Conservation (phyloP, 1,140 invertebrate species). For the Bombus breviceps region DNA sequence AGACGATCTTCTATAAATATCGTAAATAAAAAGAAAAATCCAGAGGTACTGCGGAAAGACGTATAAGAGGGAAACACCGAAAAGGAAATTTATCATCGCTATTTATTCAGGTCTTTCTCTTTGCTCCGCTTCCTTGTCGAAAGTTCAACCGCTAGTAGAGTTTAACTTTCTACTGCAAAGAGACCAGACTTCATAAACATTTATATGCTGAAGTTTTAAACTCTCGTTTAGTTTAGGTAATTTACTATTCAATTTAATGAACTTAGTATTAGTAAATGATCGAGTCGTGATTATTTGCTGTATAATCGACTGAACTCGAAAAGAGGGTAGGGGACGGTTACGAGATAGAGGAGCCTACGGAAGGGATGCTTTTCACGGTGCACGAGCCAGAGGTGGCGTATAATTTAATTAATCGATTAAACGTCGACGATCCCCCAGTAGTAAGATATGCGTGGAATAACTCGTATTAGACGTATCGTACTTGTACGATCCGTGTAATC, state of each 20-base stretch:
- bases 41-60: neutral
- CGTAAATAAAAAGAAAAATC: too few relatives aligned
- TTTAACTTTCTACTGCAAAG: neutral
- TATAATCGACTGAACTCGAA: neutral
- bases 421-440: constrained; percentile 10
- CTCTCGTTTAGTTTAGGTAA: neutral
- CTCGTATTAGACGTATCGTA: constrained; percentile 54
- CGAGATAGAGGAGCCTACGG: too few relatives aligned
- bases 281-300: neutral
- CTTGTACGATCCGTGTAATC: constrained; percentile 55
- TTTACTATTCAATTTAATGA: neutral
- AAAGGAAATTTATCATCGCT: neutral
- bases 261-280: neutral
- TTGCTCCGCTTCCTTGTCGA: neutral
- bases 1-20: too few relatives aligned
- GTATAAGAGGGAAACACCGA: neutral
- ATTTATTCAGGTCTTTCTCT: neutral
- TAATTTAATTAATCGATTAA: constrained; percentile 54
- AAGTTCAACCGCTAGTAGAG: neutral
- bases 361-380: neutral
- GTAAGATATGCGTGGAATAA: constrained; percentile 52
- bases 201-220: neutral
- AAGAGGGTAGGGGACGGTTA: too few relatives aligned
- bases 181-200: neutral
- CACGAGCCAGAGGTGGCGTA: neutral